Conservation (phyloP, 2,113 vertebrate genomes). For the Jaculus jaculus region DNA sequence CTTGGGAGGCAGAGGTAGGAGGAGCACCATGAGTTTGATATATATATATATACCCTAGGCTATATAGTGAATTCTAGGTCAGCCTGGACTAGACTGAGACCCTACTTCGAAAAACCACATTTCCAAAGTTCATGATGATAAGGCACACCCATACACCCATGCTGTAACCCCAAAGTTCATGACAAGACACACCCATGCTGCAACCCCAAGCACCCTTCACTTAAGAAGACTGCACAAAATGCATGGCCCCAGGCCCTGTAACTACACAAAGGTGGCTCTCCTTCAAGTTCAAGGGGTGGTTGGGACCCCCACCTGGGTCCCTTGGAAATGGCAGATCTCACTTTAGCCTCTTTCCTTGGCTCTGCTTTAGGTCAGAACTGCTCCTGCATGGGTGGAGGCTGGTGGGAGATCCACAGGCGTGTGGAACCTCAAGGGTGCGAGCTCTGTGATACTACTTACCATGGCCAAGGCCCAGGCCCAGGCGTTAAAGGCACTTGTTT, state of each 20-base stretch:
- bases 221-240: not conserved
- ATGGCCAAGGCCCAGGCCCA: not conserved
- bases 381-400: not conserved
- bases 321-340: rapidly evolving
- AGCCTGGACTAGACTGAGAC: too few relatives aligned
- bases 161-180: too few relatives aligned
- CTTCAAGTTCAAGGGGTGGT: too few relatives aligned
- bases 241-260: not conserved
- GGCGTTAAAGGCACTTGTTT: too few relatives aligned
- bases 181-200: too few relatives aligned
- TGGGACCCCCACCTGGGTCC: not conserved
- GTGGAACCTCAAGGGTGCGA: not conserved
- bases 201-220: too few relatives aligned
- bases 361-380: not conserved
- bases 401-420: not conserved
- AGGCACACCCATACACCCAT: too few relatives aligned
- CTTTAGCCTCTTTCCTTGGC: not conserved
- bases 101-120: not conserved
- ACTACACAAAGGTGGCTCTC: not conserved
- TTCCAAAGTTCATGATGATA: not conserved
- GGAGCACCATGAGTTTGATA: too few relatives aligned
- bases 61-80: too few relatives aligned
- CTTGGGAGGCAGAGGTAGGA: too few relatives aligned
- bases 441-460: not conserved
- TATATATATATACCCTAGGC: too few relatives aligned